phyloP scores from a whole-genome alignment of 2,113 vertebrate species.

The Zosterops hypoxanthus region DNA sequence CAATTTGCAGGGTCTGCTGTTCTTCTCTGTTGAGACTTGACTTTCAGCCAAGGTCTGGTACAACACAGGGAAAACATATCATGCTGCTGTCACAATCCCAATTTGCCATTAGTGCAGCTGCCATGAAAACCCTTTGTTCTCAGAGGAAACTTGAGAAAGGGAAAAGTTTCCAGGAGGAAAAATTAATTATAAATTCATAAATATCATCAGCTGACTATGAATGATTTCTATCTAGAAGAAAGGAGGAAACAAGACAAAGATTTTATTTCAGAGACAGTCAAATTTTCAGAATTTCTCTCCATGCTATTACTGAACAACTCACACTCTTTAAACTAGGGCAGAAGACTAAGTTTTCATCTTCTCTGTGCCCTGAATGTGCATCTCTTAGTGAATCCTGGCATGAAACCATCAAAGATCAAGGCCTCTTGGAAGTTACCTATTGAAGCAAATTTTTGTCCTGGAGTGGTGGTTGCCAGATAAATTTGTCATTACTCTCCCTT shows the following conservation, averaged over 20 bases:
- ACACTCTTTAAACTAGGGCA: background rate
- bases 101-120: background rate
- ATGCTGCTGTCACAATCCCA: background rate
- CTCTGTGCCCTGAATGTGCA: background rate
- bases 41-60: background rate
- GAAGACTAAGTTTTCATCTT: background rate
- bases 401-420: background rate
- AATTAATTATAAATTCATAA: background rate
- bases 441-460: background rate
- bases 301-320: background rate
- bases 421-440: background rate
- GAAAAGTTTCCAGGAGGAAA: background rate
- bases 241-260: background rate
- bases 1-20: background rate
- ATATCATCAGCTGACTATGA: background rate
- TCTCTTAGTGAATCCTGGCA: background rate
- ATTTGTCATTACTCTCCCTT: background rate
- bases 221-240: background rate
- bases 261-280: background rate
- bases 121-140: background rate
- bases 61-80: accelerated
- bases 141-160: background rate
- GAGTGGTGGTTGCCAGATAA: background rate
- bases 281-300: background rate
- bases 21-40: background rate